Percentiles rank a stretch among this genome's conserved stretches.
Conservation (phyloP, 2,113 vertebrate genomes). For the Macquaria australasica region DNA sequence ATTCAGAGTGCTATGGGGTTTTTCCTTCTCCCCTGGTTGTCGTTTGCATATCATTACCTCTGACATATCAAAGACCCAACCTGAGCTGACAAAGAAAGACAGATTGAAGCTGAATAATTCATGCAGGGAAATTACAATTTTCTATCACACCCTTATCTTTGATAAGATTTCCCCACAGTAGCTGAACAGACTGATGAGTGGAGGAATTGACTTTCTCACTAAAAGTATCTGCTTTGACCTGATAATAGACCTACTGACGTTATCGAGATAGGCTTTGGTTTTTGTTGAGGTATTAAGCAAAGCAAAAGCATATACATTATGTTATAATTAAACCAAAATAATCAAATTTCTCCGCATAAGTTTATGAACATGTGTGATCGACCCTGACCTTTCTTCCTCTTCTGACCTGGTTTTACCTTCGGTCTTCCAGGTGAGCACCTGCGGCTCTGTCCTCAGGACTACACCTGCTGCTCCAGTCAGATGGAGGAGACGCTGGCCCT, state of each 20-base stretch:
- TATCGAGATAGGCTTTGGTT: background rate
- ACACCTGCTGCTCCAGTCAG: constrained; percentile 92
- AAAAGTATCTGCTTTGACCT: constrained; percentile 32
- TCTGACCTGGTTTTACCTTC: constrained; percentile 19
- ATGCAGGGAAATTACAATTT: constrained; percentile 69
- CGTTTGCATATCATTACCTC: constrained; percentile 79
- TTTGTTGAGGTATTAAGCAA: background rate
- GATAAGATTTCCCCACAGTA: constrained; percentile 49
- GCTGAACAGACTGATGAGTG: constrained; percentile 32
- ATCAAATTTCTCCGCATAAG: background rate
- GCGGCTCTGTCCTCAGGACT: constrained; percentile 90
- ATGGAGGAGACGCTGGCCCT: constrained; percentile 89
- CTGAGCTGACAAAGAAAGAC: constrained; percentile 75
- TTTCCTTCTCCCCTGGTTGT: constrained; percentile 18
- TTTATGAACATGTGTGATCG: background rate
- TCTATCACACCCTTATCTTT: constrained; percentile 57
- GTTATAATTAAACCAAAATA: background rate
- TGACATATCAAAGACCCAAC: constrained; percentile 70
- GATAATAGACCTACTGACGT: background rate
- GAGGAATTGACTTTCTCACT: constrained; percentile 24
- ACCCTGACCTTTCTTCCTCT: background rate
- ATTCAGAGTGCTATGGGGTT: constrained; percentile 3
- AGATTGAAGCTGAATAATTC: constrained; percentile 77
- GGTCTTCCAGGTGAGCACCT: constrained; percentile 89
- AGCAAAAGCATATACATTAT: background rate